Conservation (phyloP, 1,140 invertebrate species). For the Atta texana region DNA sequence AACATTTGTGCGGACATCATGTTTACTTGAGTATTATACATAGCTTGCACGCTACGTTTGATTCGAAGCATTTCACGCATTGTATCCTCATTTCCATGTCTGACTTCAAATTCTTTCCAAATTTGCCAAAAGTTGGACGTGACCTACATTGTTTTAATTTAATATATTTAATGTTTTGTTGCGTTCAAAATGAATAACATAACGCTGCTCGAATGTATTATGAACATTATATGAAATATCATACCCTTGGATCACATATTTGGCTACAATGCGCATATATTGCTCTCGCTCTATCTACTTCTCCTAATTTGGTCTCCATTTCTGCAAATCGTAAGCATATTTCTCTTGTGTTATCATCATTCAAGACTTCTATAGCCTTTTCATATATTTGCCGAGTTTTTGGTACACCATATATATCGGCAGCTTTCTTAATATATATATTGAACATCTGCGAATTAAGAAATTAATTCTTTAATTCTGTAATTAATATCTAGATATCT, state of each 20-base stretch:
- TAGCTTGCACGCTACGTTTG: slow-evolving; percentile 98
- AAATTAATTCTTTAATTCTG: slow-evolving; percentile 15
- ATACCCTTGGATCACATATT: slow-evolving; percentile 98
- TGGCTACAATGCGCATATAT: slow-evolving; percentile 99
- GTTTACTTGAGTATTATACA: slow-evolving; percentile 98
- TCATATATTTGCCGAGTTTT: slow-evolving; percentile 99
- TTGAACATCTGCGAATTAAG: slow-evolving; percentile 94
- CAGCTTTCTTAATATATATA: slow-evolving; percentile 99
- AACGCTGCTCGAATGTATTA: neutral
- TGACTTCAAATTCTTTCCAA: slow-evolving; percentile 99
- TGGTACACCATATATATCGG: slow-evolving; percentile 98
- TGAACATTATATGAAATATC: slow-evolving; percentile 41
- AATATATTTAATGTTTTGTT: too few species aligned
- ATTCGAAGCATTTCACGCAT: slow-evolving; percentile 99
- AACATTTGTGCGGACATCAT: slow-evolving; percentile 99
- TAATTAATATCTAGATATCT: neutral
- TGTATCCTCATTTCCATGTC: slow-evolving; percentile 99
- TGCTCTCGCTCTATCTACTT: slow-evolving; percentile 98
- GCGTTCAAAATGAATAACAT: neutral
- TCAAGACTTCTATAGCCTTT: slow-evolving; percentile 97
- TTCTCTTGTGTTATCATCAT: slow-evolving; percentile 96
- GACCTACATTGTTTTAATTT: slow-evolving; percentile 86
- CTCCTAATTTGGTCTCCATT: slow-evolving; percentile 98
- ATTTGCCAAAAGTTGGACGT: slow-evolving; percentile 98
- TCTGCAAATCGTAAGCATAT: slow-evolving; percentile 99